These are phyloP conservation scores for Caranx melampygus DNA, from an alignment of 2,113 vertebrate genomes.

Conservation along the genomic window DNA sequence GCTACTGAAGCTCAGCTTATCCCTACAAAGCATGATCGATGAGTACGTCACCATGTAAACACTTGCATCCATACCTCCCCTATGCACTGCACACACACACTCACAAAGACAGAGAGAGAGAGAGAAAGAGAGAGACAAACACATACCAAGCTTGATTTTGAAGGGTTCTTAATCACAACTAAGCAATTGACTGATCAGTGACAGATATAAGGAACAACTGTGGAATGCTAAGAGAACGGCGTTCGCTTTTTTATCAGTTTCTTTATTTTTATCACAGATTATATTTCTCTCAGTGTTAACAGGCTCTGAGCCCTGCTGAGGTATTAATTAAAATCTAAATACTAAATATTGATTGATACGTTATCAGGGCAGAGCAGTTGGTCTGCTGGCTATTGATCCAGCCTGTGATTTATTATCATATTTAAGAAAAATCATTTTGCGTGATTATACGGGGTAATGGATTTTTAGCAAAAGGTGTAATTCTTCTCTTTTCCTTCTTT, in stretches of 20 bases:
- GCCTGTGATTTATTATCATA: constrained; percentile 99
- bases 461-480: constrained; percentile 92
- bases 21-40: constrained; percentile 61
- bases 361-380: constrained; percentile 99
- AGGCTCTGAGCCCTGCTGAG: constrained; percentile 83
- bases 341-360: constrained; percentile 99
- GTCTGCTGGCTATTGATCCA: constrained; percentile 94
- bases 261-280: constrained; percentile 92
- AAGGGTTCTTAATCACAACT: constrained; percentile 90
- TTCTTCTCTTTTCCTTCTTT: constrained; percentile 85
- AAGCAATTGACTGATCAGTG: constrained; percentile 89
- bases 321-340: constrained; percentile 99
- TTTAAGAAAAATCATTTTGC: constrained; percentile 99
- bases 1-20: constrained; percentile 50
- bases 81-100: constrained; percentile 60
- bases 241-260: constrained; percentile 68
- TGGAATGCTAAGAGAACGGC: constrained; percentile 86
- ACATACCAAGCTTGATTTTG: constrained; percentile 82
- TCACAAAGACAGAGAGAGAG: too few relatives aligned
- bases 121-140: constrained; percentile 27
- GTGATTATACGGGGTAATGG: constrained; percentile 98
- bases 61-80: constrained; percentile 51
- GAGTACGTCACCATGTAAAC: constrained; percentile 63
- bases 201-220: constrained; percentile 93
- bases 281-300: constrained; percentile 95